Evolutionary conservation across 2,113 vertebrate genomes (phyloP), one percentile per base, ranked within the genome.

Genomic region (Chrysochloris asiatica): DNA sequence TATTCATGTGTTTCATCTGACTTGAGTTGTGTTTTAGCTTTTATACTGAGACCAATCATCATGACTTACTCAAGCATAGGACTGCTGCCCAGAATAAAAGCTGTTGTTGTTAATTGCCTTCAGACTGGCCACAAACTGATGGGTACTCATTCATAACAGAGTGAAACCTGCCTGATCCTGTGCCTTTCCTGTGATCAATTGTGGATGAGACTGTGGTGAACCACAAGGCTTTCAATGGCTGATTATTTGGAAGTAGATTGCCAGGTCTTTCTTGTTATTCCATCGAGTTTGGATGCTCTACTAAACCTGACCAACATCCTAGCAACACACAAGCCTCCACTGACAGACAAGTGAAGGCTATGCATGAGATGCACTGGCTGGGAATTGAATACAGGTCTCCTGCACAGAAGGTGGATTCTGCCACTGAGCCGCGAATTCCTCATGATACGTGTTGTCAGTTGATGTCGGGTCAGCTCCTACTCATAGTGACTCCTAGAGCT

Each of bases 1-100:
- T n/a, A n/a, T n/a, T 50, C 0, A 0, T 79, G 61, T 24, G 21
- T 61, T 21, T 38, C 54, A 26, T n/a, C 19, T 22, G 2, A 8
- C 65, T 36, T 72, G 54, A 82, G 65, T 28, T 71, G 41, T 1
- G 17, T 24, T 72, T 88, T 14, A 19, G 48, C 45, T 54, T 79
- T 80, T 28, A 47, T 38, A 30, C 22, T 38, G 48, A 75, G 38
- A 73, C 56, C 54, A 8, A 16, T 17, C 26, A 45, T 22, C 24
- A 16, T 56, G 54, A 56, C 54, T 22, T 21, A 3, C 54, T 56
- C 54, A 56, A 22, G 54, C 19, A 22, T 56, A 47, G 54, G 71
- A 63, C 11, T 26, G 52, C n/a, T n/a, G n/a, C n/a, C n/a, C n/a
- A n/a, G n/a, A 90, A 48, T 33, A 72, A 52, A 87, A 16, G 38